Conservation (phyloP, 2,888 invertebrate genomes). For the Lypha dubia region DNA sequence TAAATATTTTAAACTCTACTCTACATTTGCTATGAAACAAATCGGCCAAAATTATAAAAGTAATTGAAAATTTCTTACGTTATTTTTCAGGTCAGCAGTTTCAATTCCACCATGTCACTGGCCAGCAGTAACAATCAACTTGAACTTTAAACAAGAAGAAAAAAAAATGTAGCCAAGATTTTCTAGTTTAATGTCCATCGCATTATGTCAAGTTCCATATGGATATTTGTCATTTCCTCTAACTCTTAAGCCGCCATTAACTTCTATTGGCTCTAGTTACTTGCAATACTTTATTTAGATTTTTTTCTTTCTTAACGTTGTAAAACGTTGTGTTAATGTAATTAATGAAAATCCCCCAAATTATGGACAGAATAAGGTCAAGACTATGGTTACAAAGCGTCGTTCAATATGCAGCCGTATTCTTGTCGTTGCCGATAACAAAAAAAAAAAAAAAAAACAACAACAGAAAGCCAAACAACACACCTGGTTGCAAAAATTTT, state of each 20-base stretch:
- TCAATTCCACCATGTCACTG: conserved; percentile 13
- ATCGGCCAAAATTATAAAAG: not conserved
- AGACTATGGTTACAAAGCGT: conserved; percentile 45
- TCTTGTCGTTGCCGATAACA: conserved; percentile 20
- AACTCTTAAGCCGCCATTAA: conserved; percentile 28
- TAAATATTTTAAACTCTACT: no score
- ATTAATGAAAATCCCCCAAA: conserved; percentile 71
- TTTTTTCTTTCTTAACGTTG: conserved; percentile 42
- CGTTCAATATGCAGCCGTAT: conserved; percentile 7
- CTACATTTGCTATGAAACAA: not conserved
- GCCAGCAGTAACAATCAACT: conserved; percentile 62
- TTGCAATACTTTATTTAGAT: conserved; percentile 42
- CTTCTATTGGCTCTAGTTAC: conserved; percentile 24
- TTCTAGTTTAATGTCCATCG: conserved; percentile 65
- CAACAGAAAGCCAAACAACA: conserved; percentile 54
- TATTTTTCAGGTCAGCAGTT: not conserved
- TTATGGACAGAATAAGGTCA: conserved; percentile 72
- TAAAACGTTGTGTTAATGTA: conserved; percentile 50
- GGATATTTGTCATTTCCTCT: conserved; percentile 59
- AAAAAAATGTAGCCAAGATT: conserved; percentile 26
- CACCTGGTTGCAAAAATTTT: conserved; percentile 69
- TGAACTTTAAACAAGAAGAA: conserved; percentile 65
- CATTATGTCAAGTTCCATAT: conserved; percentile 61
- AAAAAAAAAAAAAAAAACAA: conserved; percentile 17
- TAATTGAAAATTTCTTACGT: not conserved